phyloP scores from a whole-genome alignment of 2,888 invertebrate genomes.

The Uropetala carovei region DNA sequence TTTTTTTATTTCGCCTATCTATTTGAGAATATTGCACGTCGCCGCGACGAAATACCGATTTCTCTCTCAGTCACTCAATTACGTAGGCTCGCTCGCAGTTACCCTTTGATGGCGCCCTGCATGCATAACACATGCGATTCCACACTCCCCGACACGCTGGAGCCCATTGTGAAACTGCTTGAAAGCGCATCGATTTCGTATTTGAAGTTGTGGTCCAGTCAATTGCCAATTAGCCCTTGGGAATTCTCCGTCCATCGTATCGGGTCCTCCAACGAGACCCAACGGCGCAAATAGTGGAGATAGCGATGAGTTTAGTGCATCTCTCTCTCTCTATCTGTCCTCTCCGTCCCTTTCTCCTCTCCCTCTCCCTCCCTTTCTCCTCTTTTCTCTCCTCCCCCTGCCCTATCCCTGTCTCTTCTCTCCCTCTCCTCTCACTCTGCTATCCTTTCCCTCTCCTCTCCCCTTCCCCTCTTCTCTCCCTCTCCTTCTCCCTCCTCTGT shows the following conservation, averaged over 20 bases:
- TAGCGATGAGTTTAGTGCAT: neutral
- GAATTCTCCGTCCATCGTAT: neutral
- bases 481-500: neutral
- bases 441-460: neutral
- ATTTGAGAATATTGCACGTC: too few relatives aligned
- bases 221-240: conserved; percentile 35
- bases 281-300: neutral
- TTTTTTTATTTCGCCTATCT: too few relatives aligned
- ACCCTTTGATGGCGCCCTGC: too few relatives aligned
- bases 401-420: neutral
- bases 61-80: too few relatives aligned
- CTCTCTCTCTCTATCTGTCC: neutral
- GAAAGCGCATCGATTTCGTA: neutral
- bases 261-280: neutral
- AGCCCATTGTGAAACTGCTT: neutral
- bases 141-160: neutral
- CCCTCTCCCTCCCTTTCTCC: neutral
- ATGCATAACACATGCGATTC: too few relatives aligned
- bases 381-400: neutral
- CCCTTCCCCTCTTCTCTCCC: too few relatives aligned
- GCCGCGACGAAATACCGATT: too few relatives aligned
- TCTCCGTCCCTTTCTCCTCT: neutral
- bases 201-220: neutral
- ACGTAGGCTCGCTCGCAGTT: too few relatives aligned
- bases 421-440: neutral